Base-by-base conservation (phyloP, 2,888 invertebrate genomes). In the Epistrophe grossulariae region DNA sequence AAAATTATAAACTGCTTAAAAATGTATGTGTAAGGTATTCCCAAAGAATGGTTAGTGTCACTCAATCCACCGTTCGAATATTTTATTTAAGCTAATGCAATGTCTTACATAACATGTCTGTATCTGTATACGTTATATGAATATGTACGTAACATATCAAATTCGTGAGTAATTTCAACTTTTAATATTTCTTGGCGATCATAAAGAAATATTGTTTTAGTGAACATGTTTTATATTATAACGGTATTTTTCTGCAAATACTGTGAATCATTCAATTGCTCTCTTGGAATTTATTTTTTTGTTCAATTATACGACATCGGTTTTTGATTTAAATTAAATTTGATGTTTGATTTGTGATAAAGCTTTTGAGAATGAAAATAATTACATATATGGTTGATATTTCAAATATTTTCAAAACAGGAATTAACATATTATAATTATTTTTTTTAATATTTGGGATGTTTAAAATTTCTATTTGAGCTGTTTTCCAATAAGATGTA, bases 1-100 rank as follows among this genome's bases (percentile, higher is more conserved):
- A 19, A 38, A 60, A 76, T 76, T 57, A 57, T 68, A 77, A 66
- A 57, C 17, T n/a, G 59, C 13, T 68, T 17, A 28, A 45, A 35
- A n/a, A 24, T 55, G 55, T 55, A 15, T 8, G 7, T 31, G 6
- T 55, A 10, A n/a, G 24, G 24, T 24, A 24, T 1, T 9, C 45
- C 45, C 9, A 60, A 48, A 11, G 45, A 73, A 24, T n/a, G 38
- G 35, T 38, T 35, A 38, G 55, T 45, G 48, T 48, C 48, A 4
- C 48, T 48, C 3, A 9, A n/a, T n/a, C n/a, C 45, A n/a, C 17
- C 9, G 48, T 48, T 17, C 17, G 48, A 48, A 17, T 45, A 9
- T 17, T 45, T 45, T 17, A 48, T 48, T 48, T 17, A 17, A 48
- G 17, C 48, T 48, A 48, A 48, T 48, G n/a, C 48, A 48, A 48